A percentile compares a stretch with the other conserved stretches of the same genome.
Evolutionary conservation across 2,113 vertebrate species (phyloP).

Genomic region (Ciconia boyciana): DNA sequence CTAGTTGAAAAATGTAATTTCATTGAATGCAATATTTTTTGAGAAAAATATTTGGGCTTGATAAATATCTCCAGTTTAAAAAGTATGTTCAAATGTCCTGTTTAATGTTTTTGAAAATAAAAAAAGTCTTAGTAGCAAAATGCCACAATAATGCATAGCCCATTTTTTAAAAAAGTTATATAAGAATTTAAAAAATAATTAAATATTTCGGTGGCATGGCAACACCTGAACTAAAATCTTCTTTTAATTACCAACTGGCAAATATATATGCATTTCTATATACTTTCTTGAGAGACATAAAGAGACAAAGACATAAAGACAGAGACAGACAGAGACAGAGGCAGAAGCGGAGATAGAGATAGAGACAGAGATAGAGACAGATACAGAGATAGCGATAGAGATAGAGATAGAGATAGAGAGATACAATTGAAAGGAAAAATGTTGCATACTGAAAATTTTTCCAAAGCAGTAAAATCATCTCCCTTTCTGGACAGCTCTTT

Average conservation of each 20-base stretch:
- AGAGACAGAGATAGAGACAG: rapidly evolving
- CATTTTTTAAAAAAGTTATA: too few relatives aligned
- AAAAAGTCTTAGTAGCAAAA: not conserved
- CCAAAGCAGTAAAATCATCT: not conserved
- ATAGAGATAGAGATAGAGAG: not conserved
- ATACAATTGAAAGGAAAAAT: not conserved
- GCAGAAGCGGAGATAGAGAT: not conserved
- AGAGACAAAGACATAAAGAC: not conserved
- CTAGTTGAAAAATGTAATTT: not conserved
- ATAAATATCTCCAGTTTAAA: not conserved
- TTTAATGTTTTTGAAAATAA: not conserved
- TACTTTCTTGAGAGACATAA: not conserved
- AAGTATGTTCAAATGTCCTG: not conserved
- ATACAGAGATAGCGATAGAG: not conserved
- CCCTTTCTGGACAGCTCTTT: not conserved
- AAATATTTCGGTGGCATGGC: not conserved
- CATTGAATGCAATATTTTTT: not conserved
- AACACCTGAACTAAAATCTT: not conserved
- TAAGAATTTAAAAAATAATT: not conserved
- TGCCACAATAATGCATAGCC: not conserved
- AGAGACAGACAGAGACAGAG: not conserved
- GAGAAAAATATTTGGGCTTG: not conserved
- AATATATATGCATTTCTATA: not conserved
- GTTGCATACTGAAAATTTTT: not conserved
- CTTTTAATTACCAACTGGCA: not conserved